These are phyloP conservation scores for Cinclus cinclus DNA, from an alignment of 2,113 vertebrate genomes.

Conservation along the genomic window DNA sequence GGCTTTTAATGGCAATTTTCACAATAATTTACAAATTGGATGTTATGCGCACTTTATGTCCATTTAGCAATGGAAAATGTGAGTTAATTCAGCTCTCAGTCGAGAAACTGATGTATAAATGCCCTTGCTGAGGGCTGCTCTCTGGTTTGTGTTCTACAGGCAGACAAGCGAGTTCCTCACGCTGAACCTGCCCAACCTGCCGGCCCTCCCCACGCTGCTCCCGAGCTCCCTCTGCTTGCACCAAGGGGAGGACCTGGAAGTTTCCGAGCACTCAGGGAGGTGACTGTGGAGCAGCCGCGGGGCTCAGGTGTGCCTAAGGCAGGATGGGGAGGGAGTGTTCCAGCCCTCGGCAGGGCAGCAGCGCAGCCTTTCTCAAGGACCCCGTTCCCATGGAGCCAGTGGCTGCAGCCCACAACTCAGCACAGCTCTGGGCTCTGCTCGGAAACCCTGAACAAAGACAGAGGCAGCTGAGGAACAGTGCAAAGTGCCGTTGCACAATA, in stretches of 20 bases:
- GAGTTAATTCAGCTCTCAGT: background rate
- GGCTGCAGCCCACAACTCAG: background rate
- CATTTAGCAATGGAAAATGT: background rate
- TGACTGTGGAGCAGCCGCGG: background rate
- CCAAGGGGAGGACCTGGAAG: background rate
- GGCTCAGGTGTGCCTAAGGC: background rate
- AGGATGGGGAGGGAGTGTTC: background rate
- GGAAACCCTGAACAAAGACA: background rate
- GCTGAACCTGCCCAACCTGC: constrained; percentile 18
- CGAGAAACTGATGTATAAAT: background rate
- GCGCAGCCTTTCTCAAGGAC: background rate
- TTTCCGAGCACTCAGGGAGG: background rate
- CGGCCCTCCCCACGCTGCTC: background rate
- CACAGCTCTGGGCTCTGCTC: background rate
- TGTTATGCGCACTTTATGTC: background rate
- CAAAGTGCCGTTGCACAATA: background rate
- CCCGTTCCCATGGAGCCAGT: background rate
- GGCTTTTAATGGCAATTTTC: constrained; percentile 53
- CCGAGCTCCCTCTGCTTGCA: background rate
- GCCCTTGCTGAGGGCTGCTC: background rate
- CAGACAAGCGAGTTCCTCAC: background rate
- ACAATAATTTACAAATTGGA: constrained; percentile 31
- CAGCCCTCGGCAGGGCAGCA: background rate
- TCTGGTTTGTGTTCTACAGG: background rate
- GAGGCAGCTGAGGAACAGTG: background rate